phyloP scores from a whole-genome alignment of 1,140 invertebrate species.

The Anastrepha ludens region DNA sequence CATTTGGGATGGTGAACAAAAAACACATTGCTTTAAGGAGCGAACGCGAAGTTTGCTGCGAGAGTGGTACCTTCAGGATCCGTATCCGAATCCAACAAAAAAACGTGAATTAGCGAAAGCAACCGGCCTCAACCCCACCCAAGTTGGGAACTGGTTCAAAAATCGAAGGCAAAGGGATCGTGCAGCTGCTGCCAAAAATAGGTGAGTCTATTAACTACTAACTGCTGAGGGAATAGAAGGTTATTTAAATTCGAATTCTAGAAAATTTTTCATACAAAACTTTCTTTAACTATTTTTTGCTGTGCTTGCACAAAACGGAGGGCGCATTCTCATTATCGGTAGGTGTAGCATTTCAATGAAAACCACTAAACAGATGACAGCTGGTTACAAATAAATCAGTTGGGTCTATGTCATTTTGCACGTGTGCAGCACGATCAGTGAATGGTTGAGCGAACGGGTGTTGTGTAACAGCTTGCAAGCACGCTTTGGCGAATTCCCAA shows the following conservation, averaged over 20 bases:
- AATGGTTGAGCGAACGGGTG: not conserved
- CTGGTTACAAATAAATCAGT: constrained; percentile 35
- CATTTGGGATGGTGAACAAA: constrained; percentile 99
- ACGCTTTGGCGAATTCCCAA: constrained; percentile 3
- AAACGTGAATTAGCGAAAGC: constrained; percentile 97
- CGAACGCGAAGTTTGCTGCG: constrained; percentile 93
- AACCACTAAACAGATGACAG: constrained; percentile 11
- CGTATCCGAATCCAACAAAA: constrained; percentile 99
- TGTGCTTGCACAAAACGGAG: not conserved
- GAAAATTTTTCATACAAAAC: not conserved
- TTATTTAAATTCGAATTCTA: no score
- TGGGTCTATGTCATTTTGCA: constrained; percentile 31
- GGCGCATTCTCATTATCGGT: not conserved
- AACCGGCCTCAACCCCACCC: constrained; percentile 98
- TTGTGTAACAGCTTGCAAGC: not conserved
- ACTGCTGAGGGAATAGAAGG: no score
- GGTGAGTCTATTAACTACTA: constrained; percentile 78
- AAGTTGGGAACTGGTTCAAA: constrained; percentile 99
- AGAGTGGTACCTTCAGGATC: constrained; percentile 99
- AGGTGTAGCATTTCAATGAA: constrained; percentile 22
- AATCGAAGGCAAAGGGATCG: constrained; percentile 98
- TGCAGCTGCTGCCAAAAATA: constrained; percentile 99
- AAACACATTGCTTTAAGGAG: constrained; percentile 99
- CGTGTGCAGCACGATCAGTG: constrained; percentile 31
- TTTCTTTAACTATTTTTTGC: not conserved